Conservation (phyloP, 2,888 invertebrate species). For the Chydorus sphaericus region DNA sequence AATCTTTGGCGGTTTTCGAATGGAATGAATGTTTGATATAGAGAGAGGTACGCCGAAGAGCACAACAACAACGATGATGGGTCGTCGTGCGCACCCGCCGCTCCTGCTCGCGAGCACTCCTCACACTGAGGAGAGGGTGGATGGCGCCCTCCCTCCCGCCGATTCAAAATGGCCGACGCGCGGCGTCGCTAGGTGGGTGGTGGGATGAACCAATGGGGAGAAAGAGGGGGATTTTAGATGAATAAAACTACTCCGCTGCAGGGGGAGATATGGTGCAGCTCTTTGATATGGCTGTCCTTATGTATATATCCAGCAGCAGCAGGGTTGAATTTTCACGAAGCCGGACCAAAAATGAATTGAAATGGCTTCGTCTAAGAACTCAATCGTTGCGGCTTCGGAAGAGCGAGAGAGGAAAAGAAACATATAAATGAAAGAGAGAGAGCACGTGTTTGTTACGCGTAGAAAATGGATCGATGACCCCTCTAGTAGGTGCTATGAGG, state of each 20-base stretch:
- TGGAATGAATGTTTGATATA: no score
- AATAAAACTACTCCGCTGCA: neutral
- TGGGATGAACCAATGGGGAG: neutral
- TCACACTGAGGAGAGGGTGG: no score
- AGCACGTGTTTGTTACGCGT: neutral
- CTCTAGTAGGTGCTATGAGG: no score
- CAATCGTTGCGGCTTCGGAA: neutral
- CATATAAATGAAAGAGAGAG: neutral
- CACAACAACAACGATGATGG: no score
- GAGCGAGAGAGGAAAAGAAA: neutral
- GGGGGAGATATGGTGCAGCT: neutral
- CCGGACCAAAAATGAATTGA: neutral
- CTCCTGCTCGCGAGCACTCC: no score
- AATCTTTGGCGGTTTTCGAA: no score
- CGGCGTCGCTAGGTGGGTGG: neutral
- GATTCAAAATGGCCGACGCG: conserved; percentile 1
- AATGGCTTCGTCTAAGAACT: neutral
- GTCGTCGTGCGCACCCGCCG: no score
- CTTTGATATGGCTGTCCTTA: neutral
- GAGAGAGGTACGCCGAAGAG: no score
- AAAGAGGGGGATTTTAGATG: neutral
- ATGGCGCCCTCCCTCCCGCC: no score
- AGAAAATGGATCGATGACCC: no score
- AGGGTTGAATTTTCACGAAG: no score
- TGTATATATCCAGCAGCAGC: neutral